Evolutionary conservation across 1,140 invertebrate species (phyloP).

Genomic region (Papilio polytes): DNA sequence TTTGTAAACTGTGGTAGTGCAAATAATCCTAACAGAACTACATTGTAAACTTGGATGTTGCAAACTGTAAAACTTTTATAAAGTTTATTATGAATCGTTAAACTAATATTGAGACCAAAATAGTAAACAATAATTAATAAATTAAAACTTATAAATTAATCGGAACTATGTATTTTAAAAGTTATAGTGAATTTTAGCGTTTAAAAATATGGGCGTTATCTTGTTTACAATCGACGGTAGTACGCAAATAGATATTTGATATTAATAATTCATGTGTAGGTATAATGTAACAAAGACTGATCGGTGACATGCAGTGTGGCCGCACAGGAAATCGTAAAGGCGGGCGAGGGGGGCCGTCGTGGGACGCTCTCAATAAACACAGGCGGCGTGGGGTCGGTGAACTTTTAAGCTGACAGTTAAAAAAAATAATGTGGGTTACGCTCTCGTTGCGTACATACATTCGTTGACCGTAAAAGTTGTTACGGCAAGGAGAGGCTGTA

Average conservation of each 20-base stretch:
- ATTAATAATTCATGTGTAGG: constrained; percentile 38
- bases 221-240: neutral
- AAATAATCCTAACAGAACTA: neutral
- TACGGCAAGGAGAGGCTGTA: constrained; percentile 66
- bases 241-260: constrained; percentile 10
- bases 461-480: constrained; percentile 79
- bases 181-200: neutral
- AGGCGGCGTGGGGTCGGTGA: constrained; percentile 72
- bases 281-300: constrained; percentile 46
- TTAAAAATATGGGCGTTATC: neutral
- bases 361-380: constrained; percentile 77
- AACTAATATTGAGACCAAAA: too few relatives aligned
- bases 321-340: constrained; percentile 68
- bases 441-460: constrained; percentile 79
- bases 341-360: constrained; percentile 57
- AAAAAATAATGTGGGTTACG: constrained; percentile 83
- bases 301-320: constrained; percentile 46
- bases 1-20: neutral
- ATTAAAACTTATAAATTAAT: too few relatives aligned
- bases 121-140: too few relatives aligned
- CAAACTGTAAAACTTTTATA: too few relatives aligned
- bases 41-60: too few relatives aligned
- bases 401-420: constrained; percentile 81
- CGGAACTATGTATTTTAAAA: too few relatives aligned
- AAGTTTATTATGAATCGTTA: too few relatives aligned